Conservation (phyloP, 2,888 invertebrate genomes). For the Stenotaenia linearis region DNA sequence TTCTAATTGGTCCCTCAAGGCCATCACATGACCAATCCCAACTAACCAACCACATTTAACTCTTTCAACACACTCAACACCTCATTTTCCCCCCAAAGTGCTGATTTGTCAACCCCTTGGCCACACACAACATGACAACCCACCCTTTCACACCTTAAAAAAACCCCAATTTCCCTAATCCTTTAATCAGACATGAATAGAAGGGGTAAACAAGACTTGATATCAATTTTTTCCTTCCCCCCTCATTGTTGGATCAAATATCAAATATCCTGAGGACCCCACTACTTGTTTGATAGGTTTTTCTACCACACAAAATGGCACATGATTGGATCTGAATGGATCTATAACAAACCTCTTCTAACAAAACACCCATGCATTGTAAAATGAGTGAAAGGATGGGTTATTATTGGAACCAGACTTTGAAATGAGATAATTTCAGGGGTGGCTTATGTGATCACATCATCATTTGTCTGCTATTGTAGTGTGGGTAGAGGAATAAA, state of each 20-base stretch:
- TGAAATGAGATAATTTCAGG: not conserved
- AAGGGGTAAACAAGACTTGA: not conserved
- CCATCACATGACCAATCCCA: no score
- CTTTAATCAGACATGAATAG: not conserved
- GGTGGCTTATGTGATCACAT: not conserved
- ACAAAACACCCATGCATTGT: not conserved
- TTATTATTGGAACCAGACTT: not conserved
- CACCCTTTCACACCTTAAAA: not conserved
- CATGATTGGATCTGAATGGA: not conserved
- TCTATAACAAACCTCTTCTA: slow-evolving; percentile 4
- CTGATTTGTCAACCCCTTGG: not conserved
- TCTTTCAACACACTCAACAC: no score
- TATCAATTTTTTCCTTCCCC: not conserved
- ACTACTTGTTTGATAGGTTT: not conserved
- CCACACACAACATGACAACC: not conserved
- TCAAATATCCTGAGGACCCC: not conserved
- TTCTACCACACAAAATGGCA: not conserved
- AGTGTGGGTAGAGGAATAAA: not conserved
- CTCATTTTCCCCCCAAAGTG: not conserved
- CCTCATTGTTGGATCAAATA: not conserved
- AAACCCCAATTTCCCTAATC: not conserved
- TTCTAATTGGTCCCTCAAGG: no score
- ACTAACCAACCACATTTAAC: no score
- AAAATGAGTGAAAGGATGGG: not conserved
- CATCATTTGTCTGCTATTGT: not conserved